These are phyloP conservation scores for Aphaenogaster rudis DNA, from an alignment of 1,140 invertebrate genomes.

Conservation along the genomic window DNA sequence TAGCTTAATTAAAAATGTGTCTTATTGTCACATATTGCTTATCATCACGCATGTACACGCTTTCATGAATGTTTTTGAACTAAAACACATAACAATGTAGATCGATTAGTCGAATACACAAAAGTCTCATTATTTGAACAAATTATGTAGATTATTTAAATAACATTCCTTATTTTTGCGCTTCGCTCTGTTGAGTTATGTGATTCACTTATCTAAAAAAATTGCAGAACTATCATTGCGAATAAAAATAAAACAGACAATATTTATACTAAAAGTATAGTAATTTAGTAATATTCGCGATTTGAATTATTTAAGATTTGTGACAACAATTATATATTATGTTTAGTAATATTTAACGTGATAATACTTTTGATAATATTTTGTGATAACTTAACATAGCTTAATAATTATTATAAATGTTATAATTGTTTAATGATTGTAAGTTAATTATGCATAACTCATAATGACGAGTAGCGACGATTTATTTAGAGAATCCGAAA, in stretches of 20 bases:
- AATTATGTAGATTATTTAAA: neutral
- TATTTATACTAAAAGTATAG: neutral
- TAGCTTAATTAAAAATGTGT: slow-evolving; percentile 31
- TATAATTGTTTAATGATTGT: slow-evolving; percentile 20
- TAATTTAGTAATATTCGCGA: neutral
- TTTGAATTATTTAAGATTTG: neutral
- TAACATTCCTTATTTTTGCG: slow-evolving; percentile 8
- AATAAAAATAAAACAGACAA: neutral
- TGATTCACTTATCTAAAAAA: slow-evolving; percentile 1
- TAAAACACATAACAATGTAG: slow-evolving; percentile 45
- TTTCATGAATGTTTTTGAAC: slow-evolving; percentile 27
- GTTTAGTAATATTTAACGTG: neutral
- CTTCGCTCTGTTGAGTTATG: slow-evolving; percentile 28
- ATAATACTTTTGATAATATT: slow-evolving; percentile 24
- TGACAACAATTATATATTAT: slow-evolving; percentile 8
- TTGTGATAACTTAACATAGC: neutral
- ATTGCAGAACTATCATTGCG: neutral
- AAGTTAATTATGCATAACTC: slow-evolving; percentile 39
- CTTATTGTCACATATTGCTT: slow-evolving; percentile 12
- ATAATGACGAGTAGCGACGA: slow-evolving; percentile 26
- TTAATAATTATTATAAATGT: slow-evolving; percentile 33
- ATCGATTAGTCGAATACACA: slow-evolving; percentile 1
- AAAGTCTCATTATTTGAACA: slow-evolving; percentile 8
- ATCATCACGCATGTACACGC: slow-evolving; percentile 45
- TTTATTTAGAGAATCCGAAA: slow-evolving; percentile 16